phyloP scores from a whole-genome alignment of 92 coral and sea anemone species.

The Siderastrea radians region DNA sequence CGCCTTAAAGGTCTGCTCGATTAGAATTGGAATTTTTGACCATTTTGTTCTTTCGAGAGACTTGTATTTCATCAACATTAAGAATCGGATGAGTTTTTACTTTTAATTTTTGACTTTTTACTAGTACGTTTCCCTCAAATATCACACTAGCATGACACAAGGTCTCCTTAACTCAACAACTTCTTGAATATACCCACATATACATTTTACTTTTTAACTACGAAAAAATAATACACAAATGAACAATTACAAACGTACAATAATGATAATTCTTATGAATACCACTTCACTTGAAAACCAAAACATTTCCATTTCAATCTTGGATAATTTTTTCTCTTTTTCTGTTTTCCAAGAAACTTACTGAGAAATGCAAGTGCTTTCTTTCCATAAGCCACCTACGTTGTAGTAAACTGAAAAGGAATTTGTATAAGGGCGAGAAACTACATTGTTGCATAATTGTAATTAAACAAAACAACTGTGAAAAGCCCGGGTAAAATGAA shows the following conservation, averaged over 20 bases:
- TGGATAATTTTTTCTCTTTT: neutral
- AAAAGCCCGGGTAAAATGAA: too few species aligned
- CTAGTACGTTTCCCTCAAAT: neutral
- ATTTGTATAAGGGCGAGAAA: neutral
- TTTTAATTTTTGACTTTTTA: slow-evolving; percentile 6
- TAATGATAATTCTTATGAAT: neutral
- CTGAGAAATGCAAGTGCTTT: neutral
- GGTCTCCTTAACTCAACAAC: neutral
- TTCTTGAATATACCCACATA: slow-evolving; percentile 20
- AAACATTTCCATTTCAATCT: neutral
- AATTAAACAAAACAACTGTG: too few species aligned
- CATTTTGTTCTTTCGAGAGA: too few species aligned
- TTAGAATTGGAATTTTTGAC: too few species aligned
- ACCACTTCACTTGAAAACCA: neutral
- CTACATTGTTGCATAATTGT: neutral
- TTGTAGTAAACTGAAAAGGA: neutral
- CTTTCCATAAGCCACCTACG: neutral
- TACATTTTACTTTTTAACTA: neutral
- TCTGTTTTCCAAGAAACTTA: neutral
- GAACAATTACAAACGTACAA: neutral
- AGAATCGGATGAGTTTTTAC: neutral
- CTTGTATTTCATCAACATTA: neutral
- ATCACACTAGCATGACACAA: neutral
- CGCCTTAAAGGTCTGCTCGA: too few species aligned
- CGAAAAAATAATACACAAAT: neutral